These are phyloP conservation scores for Nothocercus nigrocapillus DNA, from an alignment of 2,113 vertebrate genomes.

Conservation along the genomic window DNA sequence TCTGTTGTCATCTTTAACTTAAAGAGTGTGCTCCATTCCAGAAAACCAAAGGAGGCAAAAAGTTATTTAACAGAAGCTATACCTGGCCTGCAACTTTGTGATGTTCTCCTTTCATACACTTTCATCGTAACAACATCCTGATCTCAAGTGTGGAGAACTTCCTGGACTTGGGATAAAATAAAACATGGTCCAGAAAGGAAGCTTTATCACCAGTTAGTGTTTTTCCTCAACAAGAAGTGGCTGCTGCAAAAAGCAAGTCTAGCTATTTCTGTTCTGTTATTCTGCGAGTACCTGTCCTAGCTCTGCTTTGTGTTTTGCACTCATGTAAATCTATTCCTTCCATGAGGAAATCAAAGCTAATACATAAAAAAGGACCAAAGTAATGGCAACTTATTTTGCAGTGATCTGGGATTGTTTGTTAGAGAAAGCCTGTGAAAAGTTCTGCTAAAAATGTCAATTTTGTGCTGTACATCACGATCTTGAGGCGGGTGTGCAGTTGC, in stretches of 20 bases:
- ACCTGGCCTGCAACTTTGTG: not conserved
- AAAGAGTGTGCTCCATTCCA: not conserved
- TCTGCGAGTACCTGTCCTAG: not conserved
- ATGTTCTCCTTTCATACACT: not conserved
- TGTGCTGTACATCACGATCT: not conserved
- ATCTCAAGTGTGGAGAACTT: not conserved
- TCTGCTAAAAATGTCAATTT: not conserved
- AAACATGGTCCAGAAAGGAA: not conserved
- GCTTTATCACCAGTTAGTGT: not conserved
- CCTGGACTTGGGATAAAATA: not conserved
- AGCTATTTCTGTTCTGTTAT: not conserved
- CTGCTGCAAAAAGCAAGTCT: not conserved
- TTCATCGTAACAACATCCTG: not conserved
- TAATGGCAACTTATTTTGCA: not conserved
- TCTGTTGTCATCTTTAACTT: not conserved
- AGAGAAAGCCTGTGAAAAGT: conserved; percentile 14
- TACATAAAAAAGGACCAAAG: not conserved
- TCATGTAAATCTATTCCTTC: conserved; percentile 1
- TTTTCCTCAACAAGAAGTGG: not conserved
- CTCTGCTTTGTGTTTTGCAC: not conserved
- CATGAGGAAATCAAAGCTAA: conserved; percentile 24
- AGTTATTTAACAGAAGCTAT: not conserved
- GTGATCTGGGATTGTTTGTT: conserved; percentile 10
- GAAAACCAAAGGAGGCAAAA: not conserved
- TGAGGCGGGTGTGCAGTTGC: not conserved